Percentiles rank a stretch among this genome's conserved stretches.
phyloP scores from a whole-genome alignment of 2,113 vertebrate genomes.

The Reinhardtius hippoglossoides region DNA sequence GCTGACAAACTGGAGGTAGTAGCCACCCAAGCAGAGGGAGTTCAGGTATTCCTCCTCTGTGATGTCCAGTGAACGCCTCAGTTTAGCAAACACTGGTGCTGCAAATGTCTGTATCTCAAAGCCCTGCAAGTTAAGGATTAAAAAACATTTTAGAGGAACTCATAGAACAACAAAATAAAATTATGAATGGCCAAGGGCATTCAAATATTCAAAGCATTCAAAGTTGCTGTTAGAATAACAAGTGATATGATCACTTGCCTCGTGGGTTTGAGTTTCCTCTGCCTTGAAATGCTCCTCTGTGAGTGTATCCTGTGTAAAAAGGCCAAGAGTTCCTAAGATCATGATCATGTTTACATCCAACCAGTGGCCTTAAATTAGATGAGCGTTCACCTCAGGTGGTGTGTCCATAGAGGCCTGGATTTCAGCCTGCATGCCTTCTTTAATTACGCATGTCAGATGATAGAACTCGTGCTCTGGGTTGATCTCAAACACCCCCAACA shows the following conservation, averaged over 20 bases:
- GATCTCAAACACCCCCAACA: conserved; percentile 88
- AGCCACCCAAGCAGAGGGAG: conserved; percentile 75
- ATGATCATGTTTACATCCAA: not conserved
- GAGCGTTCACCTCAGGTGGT: conserved; percentile 69
- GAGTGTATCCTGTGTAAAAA: conserved; percentile 60
- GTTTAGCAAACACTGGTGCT: conserved; percentile 77
- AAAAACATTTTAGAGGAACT: not conserved
- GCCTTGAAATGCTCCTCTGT: conserved; percentile 64
- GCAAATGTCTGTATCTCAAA: conserved; percentile 86
- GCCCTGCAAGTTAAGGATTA: conserved; percentile 68
- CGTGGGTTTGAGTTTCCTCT: conserved; percentile 69
- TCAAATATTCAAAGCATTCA: not conserved
- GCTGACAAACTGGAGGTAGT: conserved; percentile 88
- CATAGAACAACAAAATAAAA: not conserved
- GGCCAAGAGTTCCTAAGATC: not conserved
- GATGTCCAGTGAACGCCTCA: conserved; percentile 82
- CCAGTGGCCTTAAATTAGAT: not conserved
- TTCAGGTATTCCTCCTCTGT: conserved; percentile 81
- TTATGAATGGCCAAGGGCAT: not conserved
- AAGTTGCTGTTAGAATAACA: not conserved
- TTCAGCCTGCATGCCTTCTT: conserved; percentile 82
- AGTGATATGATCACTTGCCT: conserved; percentile 39
- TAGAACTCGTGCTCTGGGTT: conserved; percentile 82
- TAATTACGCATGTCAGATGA: conserved; percentile 82
- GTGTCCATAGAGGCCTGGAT: conserved; percentile 76